A percentile compares a stretch with the other conserved stretches of the same genome.
These are phyloP conservation scores for Nephotettix cincticeps DNA, from an alignment of 1,140 invertebrate genomes.

Conservation along the genomic window DNA sequence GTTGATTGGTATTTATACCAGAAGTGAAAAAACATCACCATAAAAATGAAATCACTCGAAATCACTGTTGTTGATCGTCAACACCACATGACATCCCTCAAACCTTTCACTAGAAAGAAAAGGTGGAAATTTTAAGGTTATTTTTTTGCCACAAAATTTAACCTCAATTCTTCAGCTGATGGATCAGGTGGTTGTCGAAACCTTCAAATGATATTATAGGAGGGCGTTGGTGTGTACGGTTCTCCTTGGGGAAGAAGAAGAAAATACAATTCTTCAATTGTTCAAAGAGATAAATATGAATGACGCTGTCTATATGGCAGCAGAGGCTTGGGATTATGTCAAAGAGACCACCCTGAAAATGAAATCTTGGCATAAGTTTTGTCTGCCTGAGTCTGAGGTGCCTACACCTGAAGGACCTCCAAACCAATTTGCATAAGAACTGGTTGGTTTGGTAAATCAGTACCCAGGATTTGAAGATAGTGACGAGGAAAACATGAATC, in stretches of 20 bases:
- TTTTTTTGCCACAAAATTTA: conserved; percentile 38
- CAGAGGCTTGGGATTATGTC: conserved; percentile 44
- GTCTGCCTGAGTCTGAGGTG: background rate
- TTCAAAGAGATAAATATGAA: background rate
- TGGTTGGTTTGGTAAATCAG: conserved; percentile 24
- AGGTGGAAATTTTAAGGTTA: conserved; percentile 13
- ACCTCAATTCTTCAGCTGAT: conserved; percentile 46
- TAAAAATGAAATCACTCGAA: background rate
- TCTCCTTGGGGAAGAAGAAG: background rate
- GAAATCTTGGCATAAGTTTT: conserved; percentile 40
- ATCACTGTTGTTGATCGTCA: background rate
- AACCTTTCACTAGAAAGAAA: conserved; percentile 9
- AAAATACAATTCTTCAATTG: background rate
- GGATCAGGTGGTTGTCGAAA: conserved; percentile 42
- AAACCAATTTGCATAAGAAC: conserved; percentile 21
- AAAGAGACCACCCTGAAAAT: conserved; percentile 41
- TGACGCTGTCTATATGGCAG: conserved; percentile 34
- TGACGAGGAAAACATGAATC: conserved; percentile 24
- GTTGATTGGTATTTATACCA: conserved; percentile 27
- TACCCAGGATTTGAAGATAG: conserved; percentile 30
- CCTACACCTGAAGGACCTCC: background rate
- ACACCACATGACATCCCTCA: background rate
- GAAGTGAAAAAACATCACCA: background rate
- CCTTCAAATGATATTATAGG: conserved; percentile 37
- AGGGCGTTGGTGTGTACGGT: background rate